Evolutionary conservation across 2,113 vertebrate genomes (phyloP).

Genomic region (Megalops atlanticus): DNA sequence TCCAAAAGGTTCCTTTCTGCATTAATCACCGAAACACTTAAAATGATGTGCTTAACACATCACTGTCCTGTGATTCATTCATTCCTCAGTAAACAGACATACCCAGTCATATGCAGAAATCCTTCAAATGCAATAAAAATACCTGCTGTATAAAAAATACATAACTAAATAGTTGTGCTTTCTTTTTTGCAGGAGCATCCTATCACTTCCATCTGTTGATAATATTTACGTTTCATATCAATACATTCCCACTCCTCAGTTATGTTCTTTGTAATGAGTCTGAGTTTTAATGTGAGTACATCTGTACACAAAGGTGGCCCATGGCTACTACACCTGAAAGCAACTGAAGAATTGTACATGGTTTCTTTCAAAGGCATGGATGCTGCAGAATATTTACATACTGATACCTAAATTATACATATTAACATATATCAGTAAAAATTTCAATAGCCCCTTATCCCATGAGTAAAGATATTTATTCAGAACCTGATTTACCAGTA

Average conservation of each 20-base stretch:
- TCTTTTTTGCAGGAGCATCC: neutral
- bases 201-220: neutral
- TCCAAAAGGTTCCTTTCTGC: no score
- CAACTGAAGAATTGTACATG: constrained; percentile 13
- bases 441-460: constrained; percentile 79
- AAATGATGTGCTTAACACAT: constrained; percentile 41
- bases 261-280: constrained; percentile 46
- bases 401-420: constrained; percentile 58
- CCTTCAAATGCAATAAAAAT: neutral
- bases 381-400: constrained; percentile 38
- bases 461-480: constrained; percentile 71
- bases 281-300: neutral
- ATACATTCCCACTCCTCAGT: constrained; percentile 1
- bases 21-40: constrained; percentile 41
- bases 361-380: constrained; percentile 41
- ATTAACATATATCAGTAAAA: constrained; percentile 64
- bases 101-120: neutral
- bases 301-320: constrained; percentile 39
- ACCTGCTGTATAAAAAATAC: neutral
- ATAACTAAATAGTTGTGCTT: neutral
- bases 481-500: constrained; percentile 74
- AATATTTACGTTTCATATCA: neutral
- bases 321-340: constrained; percentile 2
- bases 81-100: neutral
- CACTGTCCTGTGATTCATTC: neutral